Evolutionary conservation across 2,797 vertebrate genomes (phyloP), one percentile per base, ranked within the genome.

Genomic region (Monodelphis domestica): DNA sequence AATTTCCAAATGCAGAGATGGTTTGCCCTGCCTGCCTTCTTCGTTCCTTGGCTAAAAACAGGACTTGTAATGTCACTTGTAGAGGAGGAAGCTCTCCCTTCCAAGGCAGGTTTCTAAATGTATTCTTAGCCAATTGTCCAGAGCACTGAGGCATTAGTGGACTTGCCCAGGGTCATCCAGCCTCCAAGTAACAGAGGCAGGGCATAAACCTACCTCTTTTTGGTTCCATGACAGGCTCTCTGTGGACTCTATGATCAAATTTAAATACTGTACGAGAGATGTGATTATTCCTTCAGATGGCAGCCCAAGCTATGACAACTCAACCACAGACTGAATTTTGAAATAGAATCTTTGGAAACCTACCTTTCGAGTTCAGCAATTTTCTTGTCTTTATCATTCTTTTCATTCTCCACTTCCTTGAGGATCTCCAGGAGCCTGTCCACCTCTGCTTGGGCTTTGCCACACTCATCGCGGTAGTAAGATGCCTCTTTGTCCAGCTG

Each of bases 311-410:
- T 28, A 26, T 4, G 21, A 29, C 0, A 2, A 30, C 30, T 70
- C 87, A 51, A 94, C 89, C 26, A 1, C 33, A 87, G 45, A 1
- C 21, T 51, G 53, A 63, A 91, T 52, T 11, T 70, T 91, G 38
- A n/a, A 89, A 45, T 53, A 55, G 3, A 30, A 29, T 52, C 70
- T 45, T 29, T 29, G 28, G 89, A 89, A 93, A 97, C 96, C 91
- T 98, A 99, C 99, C 99, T 99, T 98, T 99, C 99, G 53, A 99
- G 98, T 95, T 99, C 99, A 2, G 99, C 98, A 56, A 99, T 99
- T 98, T 99, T 99, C 98, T 99, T 99, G 98, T 99, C 99, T 97
- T 99, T 99, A 97, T 99, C 99, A 33, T 98, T 99, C 98, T 99
- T 99, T 97, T 99, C 99, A 55, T 98, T 98, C 97, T 99, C 99